Evolutionary conservation across 2,113 vertebrate species (phyloP), one percentile per base, ranked within the genome.

Genomic region (Dermatemys mawii): DNA sequence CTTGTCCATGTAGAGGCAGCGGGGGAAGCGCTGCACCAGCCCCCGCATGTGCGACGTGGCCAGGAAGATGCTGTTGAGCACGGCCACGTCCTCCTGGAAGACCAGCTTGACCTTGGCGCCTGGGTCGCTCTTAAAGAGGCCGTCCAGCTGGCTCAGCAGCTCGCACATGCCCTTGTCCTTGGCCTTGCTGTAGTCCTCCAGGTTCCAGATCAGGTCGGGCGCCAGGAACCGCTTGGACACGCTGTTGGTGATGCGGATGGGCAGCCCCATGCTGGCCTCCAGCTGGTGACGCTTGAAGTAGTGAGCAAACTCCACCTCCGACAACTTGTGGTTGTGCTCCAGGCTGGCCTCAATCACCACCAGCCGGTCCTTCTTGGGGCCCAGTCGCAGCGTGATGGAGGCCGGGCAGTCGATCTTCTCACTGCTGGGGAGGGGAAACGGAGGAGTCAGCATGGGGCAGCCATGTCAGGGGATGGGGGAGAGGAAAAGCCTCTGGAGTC

Each of bases 211-310:
- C 2, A 93, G 78, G 55, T 95, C 89, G 3, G 89, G 88, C 4
- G 86, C 78, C 81, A 95, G 88, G 50, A 95, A 95, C 81, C 89
- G 86, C 86, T 95, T 95, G 55, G 94, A 95, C 22, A 95, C 87
- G 4, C 81, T 90, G 88, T 93, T 95, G 79, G 94, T 93, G 78
- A 95, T 93, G 38, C 89, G 78, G 57, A 93, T 93, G 38, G 89
- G 92, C 50, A 95, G 70, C 14, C 83, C 83, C 67, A 93, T 73
- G 91, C 86, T 93, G 57, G 93, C 93, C 51, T 46, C 84, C 35
- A 95, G 82, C 86, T 91, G 89, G 24, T 80, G 55, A 48, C 93
- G 81, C 19, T 55, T 85, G 82, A 95, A 95, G 54, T 88, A 81
- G n/a, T 73, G 84, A 29, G 91, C 54, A 51, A 93, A 95, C 48